Conservation (phyloP, 2,888 invertebrate genomes). For the Agrochola lychnidis region DNA sequence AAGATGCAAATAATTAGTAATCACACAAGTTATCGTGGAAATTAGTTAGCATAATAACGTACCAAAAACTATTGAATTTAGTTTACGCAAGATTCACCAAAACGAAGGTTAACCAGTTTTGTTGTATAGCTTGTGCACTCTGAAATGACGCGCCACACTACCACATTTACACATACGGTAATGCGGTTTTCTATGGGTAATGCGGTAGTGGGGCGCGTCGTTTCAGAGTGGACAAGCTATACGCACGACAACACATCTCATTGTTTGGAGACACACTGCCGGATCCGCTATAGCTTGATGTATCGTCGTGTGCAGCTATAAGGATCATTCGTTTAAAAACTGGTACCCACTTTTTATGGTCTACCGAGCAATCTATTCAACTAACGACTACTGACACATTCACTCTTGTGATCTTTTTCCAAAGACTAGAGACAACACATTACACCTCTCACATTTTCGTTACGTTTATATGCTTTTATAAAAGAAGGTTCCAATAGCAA, state of each 20-base stretch:
- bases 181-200: too few species aligned
- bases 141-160: too few species aligned
- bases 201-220: too few species aligned
- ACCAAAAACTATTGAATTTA: slow-evolving; percentile 20
- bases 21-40: background rate
- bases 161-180: too few species aligned
- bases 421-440: background rate
- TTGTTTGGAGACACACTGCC: background rate
- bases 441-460: slow-evolving; percentile 19
- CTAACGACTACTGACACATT: background rate
- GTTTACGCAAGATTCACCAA: background rate
- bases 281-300: background rate
- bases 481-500: background rate
- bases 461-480: slow-evolving; percentile 34
- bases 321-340: background rate
- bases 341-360: background rate
- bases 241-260: background rate
- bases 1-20: slow-evolving; percentile 30
- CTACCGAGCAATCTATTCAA: slow-evolving; percentile 6
- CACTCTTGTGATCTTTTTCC: background rate
- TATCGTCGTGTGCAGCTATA: background rate
- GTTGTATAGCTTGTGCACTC: too few species aligned
- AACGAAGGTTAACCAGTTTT: background rate
- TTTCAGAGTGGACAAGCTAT: too few species aligned
- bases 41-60: slow-evolving; percentile 27